phyloP scores from a whole-genome alignment of 2,113 vertebrate genomes.

The Catharus minimus region DNA sequence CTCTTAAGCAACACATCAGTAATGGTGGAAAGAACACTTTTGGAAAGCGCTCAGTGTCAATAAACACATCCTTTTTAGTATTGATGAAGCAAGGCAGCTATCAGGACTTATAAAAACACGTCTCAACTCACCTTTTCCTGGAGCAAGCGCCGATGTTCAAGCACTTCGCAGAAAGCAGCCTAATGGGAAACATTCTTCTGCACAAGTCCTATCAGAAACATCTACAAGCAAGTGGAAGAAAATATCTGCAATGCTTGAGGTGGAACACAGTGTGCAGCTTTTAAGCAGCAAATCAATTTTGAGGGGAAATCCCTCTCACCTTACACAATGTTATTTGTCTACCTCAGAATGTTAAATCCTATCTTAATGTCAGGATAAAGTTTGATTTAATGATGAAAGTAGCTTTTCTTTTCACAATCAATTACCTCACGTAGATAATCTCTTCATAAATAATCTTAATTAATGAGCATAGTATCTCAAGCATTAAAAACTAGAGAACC shows the following conservation, averaged over 20 bases:
- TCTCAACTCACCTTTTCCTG: constrained; percentile 49
- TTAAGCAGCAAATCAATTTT: background rate
- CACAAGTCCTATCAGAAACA: background rate
- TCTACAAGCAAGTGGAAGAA: constrained; percentile 4
- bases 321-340: background rate
- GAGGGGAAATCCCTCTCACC: background rate
- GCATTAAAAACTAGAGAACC: rapidly evolving
- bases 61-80: constrained; percentile 21
- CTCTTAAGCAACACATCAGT: background rate
- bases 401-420: background rate
- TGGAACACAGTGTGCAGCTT: rapidly evolving
- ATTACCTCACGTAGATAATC: background rate
- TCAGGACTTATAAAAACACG: background rate
- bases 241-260: rapidly evolving
- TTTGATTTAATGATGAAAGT: background rate
- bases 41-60: constrained; percentile 2
- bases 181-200: background rate
- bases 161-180: constrained; percentile 15
- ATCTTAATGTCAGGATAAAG: background rate
- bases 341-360: background rate
- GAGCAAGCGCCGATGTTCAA: constrained; percentile 5
- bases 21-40: background rate
- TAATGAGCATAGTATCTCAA: background rate
- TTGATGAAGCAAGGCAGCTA: background rate
- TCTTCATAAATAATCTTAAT: background rate